Conservation (phyloP, 2,113 vertebrate species). For the Pimephales promelas region DNA sequence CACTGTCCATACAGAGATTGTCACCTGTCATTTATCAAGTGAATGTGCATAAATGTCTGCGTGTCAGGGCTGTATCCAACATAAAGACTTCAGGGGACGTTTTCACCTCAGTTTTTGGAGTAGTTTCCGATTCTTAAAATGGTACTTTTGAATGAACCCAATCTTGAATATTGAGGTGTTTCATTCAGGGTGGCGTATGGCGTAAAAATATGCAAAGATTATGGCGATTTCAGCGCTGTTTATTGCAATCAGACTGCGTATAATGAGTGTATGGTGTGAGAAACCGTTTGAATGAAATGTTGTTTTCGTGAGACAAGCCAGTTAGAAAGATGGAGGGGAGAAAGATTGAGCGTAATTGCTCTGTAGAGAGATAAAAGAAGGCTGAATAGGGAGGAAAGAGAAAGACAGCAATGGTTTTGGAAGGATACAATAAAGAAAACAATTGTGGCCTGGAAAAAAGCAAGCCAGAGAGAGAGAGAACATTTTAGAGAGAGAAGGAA, state of each 20-base stretch:
- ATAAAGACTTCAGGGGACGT: background rate
- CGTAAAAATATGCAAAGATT: background rate
- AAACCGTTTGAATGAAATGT: constrained; percentile 31
- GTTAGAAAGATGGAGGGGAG: background rate
- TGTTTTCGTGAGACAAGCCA: constrained; percentile 29
- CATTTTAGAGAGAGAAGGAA: background rate
- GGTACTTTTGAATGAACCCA: background rate
- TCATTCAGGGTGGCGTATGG: background rate
- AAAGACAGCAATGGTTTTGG: constrained; percentile 22
- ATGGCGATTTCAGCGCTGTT: background rate
- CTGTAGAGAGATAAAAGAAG: constrained; percentile 33
- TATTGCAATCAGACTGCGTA: background rate
- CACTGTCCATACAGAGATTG: constrained; percentile 50
- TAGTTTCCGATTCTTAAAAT: background rate
- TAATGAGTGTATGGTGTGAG: constrained; percentile 35
- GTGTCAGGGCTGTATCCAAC: background rate
- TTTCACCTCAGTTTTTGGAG: background rate
- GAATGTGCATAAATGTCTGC: constrained; percentile 17
- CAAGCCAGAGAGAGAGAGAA: constrained; percentile 12
- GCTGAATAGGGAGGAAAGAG: constrained; percentile 5
- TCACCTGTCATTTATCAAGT: constrained; percentile 54
- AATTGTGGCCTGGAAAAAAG: background rate
- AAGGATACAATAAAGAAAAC: constrained; percentile 16
- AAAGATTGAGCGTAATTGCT: constrained; percentile 29
- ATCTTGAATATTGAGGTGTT: background rate